These are phyloP conservation scores for Calameuta filiformis DNA, from an alignment of 2,888 invertebrate genomes.

Conservation along the genomic window DNA sequence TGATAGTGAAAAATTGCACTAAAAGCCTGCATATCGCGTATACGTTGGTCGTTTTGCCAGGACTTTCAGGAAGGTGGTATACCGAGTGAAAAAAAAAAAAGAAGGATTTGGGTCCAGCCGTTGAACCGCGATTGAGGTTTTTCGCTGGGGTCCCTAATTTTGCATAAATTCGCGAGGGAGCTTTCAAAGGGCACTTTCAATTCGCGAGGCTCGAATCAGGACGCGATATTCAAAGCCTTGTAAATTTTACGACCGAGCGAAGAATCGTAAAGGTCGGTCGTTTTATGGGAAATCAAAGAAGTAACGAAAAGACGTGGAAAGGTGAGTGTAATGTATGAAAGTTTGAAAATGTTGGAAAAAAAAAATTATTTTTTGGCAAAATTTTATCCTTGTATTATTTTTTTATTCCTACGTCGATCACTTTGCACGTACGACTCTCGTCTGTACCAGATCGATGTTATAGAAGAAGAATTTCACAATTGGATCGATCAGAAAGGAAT, in stretches of 20 bases:
- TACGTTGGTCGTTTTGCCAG: neutral
- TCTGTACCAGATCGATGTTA: too few relatives aligned
- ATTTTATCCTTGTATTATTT: neutral
- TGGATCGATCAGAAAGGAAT: constrained; percentile 12
- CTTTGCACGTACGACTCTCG: too few relatives aligned
- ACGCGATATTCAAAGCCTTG: neutral
- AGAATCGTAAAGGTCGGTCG: neutral
- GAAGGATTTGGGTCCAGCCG: neutral
- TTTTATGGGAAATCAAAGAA: neutral
- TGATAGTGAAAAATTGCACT: neutral
- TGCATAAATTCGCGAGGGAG: neutral
- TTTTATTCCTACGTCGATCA: too few relatives aligned
- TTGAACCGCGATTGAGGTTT: neutral
- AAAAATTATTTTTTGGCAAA: neutral
- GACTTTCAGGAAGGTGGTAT: neutral
- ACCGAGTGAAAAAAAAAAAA: neutral
- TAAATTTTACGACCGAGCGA: neutral
- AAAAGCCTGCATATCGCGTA: neutral
- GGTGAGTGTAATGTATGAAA: neutral
- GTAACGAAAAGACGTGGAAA: neutral
- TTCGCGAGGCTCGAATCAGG: neutral
- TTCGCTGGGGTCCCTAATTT: neutral
- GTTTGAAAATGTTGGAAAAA: neutral
- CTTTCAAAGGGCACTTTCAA: neutral
- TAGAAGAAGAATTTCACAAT: too few relatives aligned